Conservation (phyloP, 2,888 invertebrate species). For the Andrena praecox region DNA sequence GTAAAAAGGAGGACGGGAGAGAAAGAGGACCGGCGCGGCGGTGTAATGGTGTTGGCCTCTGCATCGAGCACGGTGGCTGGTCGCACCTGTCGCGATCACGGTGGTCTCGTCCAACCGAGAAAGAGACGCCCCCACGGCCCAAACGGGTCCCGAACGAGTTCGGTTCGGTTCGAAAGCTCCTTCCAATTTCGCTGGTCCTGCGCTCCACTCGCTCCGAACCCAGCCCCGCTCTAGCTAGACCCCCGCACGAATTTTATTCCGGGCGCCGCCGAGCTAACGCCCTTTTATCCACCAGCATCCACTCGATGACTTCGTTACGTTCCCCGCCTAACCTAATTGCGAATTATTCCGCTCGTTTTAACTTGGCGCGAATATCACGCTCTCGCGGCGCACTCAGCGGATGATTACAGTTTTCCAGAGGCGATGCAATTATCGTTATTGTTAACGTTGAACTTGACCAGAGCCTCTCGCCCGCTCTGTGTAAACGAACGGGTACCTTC, state of each 20-base stretch:
- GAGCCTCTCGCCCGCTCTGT: neutral
- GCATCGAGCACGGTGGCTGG: constrained; percentile 81
- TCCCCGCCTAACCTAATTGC: no score
- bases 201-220: constrained; percentile 10
- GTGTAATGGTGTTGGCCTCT: constrained; percentile 80
- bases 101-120: constrained; percentile 80
- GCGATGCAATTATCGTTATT: constrained; percentile 13
- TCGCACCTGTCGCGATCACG: constrained; percentile 83
- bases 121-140: constrained; percentile 77
- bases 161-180: constrained; percentile 70
- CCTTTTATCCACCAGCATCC: neutral
- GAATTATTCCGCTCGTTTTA: no score
- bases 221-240: constrained; percentile 10
- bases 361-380: neutral
- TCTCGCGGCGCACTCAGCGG: neutral
- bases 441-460: constrained; percentile 25
- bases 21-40: constrained; percentile 60
- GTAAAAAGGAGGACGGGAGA: constrained; percentile 48
- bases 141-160: constrained; percentile 72
- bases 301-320: no score
- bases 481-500: constrained; percentile 23
- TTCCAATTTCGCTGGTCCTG: constrained; percentile 60
- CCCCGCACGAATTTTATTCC: neutral
- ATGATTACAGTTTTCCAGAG: constrained; percentile 3
- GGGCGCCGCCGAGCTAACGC: neutral